These are phyloP conservation scores for Phocoena phocoena DNA, from an alignment of 2,113 vertebrate species.

Conservation along the genomic window DNA sequence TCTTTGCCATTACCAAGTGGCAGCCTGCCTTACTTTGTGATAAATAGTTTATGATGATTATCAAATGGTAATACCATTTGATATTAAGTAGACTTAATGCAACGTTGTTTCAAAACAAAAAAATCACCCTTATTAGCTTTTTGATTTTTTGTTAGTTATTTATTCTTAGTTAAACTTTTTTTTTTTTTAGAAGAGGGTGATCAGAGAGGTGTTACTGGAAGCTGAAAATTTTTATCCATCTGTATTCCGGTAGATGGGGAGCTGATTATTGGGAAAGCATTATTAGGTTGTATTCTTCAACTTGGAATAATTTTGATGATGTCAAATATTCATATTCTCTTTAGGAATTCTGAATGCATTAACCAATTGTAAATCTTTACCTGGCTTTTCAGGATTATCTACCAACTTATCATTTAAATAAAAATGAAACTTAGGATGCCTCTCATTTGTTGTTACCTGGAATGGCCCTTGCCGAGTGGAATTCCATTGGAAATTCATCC, in stretches of 20 bases:
- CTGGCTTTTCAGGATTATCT: background rate
- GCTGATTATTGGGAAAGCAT: background rate
- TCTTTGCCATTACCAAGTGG: background rate
- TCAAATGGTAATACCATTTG: background rate
- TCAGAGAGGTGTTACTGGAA: constrained; percentile 22
- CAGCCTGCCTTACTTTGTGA: background rate
- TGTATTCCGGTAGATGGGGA: constrained; percentile 2
- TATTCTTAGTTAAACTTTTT: background rate
- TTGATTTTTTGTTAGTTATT: background rate
- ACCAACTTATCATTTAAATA: background rate
- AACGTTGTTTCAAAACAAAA: background rate
- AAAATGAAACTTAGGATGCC: background rate
- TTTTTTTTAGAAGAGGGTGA: background rate
- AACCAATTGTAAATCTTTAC: constrained; percentile 2
- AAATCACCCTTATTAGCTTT: background rate
- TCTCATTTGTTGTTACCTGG: background rate
- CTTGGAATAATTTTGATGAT: background rate
- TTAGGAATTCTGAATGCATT: background rate
- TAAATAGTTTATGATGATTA: background rate
- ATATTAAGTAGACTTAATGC: background rate
- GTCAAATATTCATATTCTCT: background rate
- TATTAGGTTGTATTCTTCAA: background rate
- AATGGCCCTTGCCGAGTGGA: background rate
- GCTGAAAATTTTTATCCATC: background rate
- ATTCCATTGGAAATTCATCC: background rate